Conservation (phyloP, 2,888 invertebrate genomes). For the Drosophila mulleri region DNA sequence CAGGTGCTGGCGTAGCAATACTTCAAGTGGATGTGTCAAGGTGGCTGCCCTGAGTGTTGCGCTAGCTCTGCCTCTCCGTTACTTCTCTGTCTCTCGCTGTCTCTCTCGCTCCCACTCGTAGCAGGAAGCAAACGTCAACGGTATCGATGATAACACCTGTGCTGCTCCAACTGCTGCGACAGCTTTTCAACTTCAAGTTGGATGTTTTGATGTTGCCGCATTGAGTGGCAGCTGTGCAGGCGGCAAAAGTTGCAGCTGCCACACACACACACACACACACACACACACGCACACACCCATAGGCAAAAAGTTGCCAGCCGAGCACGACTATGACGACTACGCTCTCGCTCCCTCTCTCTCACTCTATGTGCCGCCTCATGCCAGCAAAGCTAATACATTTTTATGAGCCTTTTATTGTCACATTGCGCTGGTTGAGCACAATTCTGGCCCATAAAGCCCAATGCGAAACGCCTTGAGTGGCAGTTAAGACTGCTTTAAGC, state of each 20-base stretch:
- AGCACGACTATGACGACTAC: background rate
- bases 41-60: constrained; percentile 32
- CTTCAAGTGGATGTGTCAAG: constrained; percentile 28
- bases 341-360: background rate
- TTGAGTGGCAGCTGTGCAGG: constrained; percentile 63
- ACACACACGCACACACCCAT: background rate
- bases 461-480: constrained; percentile 33
- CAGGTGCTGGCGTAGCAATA: background rate
- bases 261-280: constrained; percentile 6
- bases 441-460: constrained; percentile 54
- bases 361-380: constrained; percentile 18
- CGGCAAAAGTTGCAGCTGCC: constrained; percentile 68
- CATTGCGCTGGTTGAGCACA: constrained; percentile 72
- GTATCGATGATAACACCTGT: constrained; percentile 78
- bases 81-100: no score
- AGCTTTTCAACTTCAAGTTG: constrained; percentile 71
- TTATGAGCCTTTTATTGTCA: constrained; percentile 77
- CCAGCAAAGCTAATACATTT: constrained; percentile 68
- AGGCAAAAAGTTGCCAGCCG: constrained; percentile 67
- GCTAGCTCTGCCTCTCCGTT: background rate
- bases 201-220: constrained; percentile 74
- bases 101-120: background rate
- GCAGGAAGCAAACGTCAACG: constrained; percentile 72
- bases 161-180: constrained; percentile 61
- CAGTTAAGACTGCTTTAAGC: constrained; percentile 49